Conservation (phyloP, 2,888 invertebrate species). For the Perithous albicinctus region DNA sequence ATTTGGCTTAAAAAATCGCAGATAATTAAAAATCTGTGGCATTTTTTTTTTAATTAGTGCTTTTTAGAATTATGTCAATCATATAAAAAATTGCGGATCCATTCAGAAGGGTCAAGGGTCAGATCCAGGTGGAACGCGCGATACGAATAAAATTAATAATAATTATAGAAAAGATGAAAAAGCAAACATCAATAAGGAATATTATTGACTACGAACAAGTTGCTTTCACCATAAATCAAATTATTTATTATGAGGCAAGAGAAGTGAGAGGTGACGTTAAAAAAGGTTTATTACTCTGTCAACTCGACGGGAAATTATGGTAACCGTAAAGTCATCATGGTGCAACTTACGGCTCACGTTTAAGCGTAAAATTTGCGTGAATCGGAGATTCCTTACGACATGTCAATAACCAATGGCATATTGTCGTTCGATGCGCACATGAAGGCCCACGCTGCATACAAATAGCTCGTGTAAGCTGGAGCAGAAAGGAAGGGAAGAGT, state of each 20-base stretch:
- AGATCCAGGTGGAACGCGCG: no score
- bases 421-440: constrained; percentile 46
- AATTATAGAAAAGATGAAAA: background rate
- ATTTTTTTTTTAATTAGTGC: no score
- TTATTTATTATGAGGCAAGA: background rate
- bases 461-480: constrained; percentile 57
- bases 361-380: constrained; percentile 38
- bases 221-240: background rate
- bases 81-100: no score
- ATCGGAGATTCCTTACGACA: constrained; percentile 43
- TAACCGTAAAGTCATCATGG: constrained; percentile 16
- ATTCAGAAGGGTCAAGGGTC: no score
- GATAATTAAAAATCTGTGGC: no score
- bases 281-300: constrained; percentile 12
- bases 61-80: no score
- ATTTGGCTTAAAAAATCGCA: no score
- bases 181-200: background rate
- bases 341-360: constrained; percentile 4
- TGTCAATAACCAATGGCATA: constrained; percentile 49
- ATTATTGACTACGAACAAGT: background rate
- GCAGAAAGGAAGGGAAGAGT: constrained; percentile 42
- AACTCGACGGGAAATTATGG: constrained; percentile 19
- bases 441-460: constrained; percentile 56
- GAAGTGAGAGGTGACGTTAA: background rate
- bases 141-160: background rate